Conservation (phyloP, 2,888 invertebrate genomes). For the Synergus itoensis region DNA sequence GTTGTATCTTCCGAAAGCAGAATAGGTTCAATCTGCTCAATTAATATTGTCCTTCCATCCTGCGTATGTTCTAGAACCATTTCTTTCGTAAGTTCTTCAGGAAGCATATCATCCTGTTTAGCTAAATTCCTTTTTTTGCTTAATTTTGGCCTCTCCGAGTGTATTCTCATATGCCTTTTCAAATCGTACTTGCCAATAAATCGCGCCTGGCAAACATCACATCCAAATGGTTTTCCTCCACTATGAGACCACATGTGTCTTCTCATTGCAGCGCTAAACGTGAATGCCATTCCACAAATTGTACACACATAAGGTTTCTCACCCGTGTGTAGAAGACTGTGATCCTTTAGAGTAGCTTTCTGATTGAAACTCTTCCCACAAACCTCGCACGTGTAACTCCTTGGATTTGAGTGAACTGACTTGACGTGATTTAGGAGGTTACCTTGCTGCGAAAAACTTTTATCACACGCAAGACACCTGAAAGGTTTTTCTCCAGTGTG, state of each 20-base stretch:
- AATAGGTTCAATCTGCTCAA: slow-evolving; percentile 66
- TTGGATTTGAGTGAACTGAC: slow-evolving; percentile 71
- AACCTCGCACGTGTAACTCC: slow-evolving; percentile 73
- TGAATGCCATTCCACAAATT: slow-evolving; percentile 72
- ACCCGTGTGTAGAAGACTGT: slow-evolving; percentile 72
- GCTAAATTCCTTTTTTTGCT: slow-evolving; percentile 56
- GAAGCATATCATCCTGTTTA: slow-evolving; percentile 49
- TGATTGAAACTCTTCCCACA: slow-evolving; percentile 76
- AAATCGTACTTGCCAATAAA: slow-evolving; percentile 75
- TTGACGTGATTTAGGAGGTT: slow-evolving; percentile 72
- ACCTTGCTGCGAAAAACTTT: slow-evolving; percentile 78
- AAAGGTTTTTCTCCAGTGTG: slow-evolving; percentile 82
- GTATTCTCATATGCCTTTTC: slow-evolving; percentile 72
- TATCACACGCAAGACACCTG: slow-evolving; percentile 80
- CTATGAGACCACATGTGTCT: slow-evolving; percentile 74
- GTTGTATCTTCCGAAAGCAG: slow-evolving; percentile 65
- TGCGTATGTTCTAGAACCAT: slow-evolving; percentile 52
- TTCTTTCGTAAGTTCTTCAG: slow-evolving; percentile 49
- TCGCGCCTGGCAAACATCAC: slow-evolving; percentile 69
- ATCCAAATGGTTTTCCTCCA: slow-evolving; percentile 71
- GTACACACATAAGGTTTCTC: slow-evolving; percentile 75
- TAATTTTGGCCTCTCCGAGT: slow-evolving; percentile 63
- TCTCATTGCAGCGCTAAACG: slow-evolving; percentile 72
- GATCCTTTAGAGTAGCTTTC: slow-evolving; percentile 72
- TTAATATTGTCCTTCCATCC: slow-evolving; percentile 61